phyloP scores from a whole-genome alignment of 2,113 vertebrate species.

The Albula glossodonta region DNA sequence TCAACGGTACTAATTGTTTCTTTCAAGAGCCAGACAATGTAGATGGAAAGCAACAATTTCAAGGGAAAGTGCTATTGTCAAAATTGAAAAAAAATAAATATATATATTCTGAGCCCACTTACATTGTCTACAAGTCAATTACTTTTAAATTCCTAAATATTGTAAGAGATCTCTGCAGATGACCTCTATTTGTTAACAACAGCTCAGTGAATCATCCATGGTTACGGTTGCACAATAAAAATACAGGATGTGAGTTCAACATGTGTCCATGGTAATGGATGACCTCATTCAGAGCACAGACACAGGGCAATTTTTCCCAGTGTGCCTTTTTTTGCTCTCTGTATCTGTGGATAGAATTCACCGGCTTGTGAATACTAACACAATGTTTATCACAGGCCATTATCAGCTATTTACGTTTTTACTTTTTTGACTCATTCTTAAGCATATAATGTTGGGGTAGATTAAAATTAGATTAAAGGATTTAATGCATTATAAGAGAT shows the following conservation, averaged over 20 bases:
- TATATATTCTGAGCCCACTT: neutral
- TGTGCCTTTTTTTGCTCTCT: neutral
- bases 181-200: neutral
- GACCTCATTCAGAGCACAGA: slow-evolving; percentile 27
- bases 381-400: too few relatives aligned
- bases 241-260: slow-evolving; percentile 46
- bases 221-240: slow-evolving; percentile 42
- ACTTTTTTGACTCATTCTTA: too few relatives aligned
- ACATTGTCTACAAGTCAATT: neutral
- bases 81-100: neutral
- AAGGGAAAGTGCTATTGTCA: neutral
- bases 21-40: neutral
- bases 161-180: neutral
- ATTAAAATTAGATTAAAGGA: too few relatives aligned
- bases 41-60: neutral
- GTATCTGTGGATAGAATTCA: neutral
- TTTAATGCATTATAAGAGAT: too few relatives aligned
- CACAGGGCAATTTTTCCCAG: neutral
- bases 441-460: too few relatives aligned
- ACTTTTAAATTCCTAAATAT: neutral
- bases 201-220: slow-evolving; percentile 38
- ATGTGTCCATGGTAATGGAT: slow-evolving; percentile 35
- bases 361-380: too few relatives aligned
- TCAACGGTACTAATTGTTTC: too few relatives aligned
- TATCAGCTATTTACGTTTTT: too few relatives aligned